Percentiles rank a stretch among this genome's conserved stretches.
These are phyloP conservation scores for Liposcelis brunnea DNA, from an alignment of 2,888 invertebrate genomes.

Conservation along the genomic window DNA sequence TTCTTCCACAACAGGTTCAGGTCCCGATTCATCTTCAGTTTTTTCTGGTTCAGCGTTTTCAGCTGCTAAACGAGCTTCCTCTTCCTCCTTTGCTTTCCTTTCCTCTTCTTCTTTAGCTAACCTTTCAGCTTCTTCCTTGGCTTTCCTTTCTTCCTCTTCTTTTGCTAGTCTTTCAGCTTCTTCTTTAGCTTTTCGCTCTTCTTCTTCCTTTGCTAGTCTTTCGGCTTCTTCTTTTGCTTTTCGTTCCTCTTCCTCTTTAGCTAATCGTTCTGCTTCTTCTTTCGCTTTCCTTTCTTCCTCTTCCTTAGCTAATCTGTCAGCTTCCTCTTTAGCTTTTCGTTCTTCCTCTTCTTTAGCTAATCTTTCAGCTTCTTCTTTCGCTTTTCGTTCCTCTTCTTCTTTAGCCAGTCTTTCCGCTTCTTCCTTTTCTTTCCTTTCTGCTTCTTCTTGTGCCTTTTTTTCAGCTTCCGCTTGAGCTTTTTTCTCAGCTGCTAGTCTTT, in stretches of 20 bases:
- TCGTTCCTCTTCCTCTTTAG: constrained; percentile 16
- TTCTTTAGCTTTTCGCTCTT: constrained; percentile 14
- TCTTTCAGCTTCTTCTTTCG: constrained; percentile 24
- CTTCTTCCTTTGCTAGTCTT: constrained; percentile 10
- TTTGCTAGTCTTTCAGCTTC: constrained; percentile 22
- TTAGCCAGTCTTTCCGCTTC: constrained; percentile 46
- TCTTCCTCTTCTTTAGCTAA: constrained; percentile 40
- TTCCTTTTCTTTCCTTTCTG: constrained; percentile 37
- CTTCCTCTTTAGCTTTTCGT: constrained; percentile 32
- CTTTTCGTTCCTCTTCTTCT: constrained; percentile 47
- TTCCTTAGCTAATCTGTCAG: constrained; percentile 18
- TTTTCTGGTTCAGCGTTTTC: too few species aligned
- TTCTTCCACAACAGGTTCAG: constrained; percentile 30
- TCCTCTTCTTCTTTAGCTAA: constrained; percentile 12
- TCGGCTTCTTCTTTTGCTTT: constrained; percentile 12
- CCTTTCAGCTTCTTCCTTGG: constrained; percentile 14
- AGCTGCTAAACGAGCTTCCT: constrained; percentile 23
- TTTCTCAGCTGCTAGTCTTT: constrained; percentile 23
- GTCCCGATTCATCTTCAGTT: constrained; percentile 15
- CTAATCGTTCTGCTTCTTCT: constrained; percentile 19
- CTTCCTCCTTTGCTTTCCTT: constrained; percentile 12
- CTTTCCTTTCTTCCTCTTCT: constrained; percentile 18
- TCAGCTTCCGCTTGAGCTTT: constrained; percentile 25
- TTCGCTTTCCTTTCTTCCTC: constrained; percentile 22
- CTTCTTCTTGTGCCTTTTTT: constrained; percentile 25